Evolutionary conservation across 2,797 vertebrate species (phyloP).

Genomic region (Agapornis canus): DNA sequence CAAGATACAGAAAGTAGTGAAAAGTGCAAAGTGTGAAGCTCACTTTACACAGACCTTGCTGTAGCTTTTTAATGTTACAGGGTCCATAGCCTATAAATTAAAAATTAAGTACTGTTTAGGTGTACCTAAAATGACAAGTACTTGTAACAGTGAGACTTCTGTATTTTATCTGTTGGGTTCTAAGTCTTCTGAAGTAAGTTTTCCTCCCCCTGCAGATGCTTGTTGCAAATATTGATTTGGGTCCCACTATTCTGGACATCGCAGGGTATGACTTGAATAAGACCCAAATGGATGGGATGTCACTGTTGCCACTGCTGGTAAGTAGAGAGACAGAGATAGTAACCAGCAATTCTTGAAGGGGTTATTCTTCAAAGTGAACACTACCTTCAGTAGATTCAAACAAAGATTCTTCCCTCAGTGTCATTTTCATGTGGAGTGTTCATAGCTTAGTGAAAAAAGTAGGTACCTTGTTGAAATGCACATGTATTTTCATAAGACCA

Average conservation of each 20-base stretch:
- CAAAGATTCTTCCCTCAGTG: not conserved
- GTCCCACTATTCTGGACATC: slow-evolving; percentile 95
- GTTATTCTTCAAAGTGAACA: not conserved
- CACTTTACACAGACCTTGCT: not conserved
- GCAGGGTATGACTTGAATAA: slow-evolving; percentile 88
- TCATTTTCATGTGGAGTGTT: not conserved
- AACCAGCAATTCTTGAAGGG: not conserved
- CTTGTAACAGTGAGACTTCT: not conserved
- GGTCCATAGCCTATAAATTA: not conserved
- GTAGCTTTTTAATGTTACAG: not conserved
- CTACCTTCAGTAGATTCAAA: not conserved
- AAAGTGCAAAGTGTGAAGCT: not conserved
- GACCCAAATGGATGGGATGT: slow-evolving; percentile 96
- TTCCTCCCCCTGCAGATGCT: slow-evolving; percentile 80
- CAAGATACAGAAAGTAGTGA: not conserved
- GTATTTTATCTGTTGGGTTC: not conserved
- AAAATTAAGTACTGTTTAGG: not conserved
- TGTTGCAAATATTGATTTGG: slow-evolving; percentile 94
- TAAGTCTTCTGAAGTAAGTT: not conserved
- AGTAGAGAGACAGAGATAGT: slow-evolving; percentile 23
- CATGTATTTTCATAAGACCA: not conserved
- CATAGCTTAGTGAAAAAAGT: not conserved
- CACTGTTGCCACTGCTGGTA: slow-evolving; percentile 90
- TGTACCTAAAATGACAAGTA: not conserved
- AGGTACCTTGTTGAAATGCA: not conserved